These are phyloP conservation scores for Drosophila carrolli DNA, from an alignment of 1,140 invertebrate species.

Conservation along the genomic window DNA sequence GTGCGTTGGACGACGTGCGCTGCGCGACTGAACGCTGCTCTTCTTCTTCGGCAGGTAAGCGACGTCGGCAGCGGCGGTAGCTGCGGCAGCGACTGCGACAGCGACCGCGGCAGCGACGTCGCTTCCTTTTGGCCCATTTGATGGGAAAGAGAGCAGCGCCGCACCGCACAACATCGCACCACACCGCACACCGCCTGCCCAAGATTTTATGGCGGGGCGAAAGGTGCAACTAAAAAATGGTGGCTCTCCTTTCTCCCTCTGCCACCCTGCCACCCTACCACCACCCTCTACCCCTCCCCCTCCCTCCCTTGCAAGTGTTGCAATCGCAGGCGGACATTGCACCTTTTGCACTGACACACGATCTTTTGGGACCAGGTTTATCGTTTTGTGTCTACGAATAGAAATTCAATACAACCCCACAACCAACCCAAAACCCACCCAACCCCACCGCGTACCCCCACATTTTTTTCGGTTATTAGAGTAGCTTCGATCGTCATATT, in stretches of 20 bases:
- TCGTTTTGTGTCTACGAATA: constrained; percentile 79
- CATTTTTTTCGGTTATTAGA: constrained; percentile 48
- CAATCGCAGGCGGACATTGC: constrained; percentile 76
- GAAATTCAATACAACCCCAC: constrained; percentile 66
- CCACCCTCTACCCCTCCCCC: constrained; percentile 3
- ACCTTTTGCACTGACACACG: constrained; percentile 75
- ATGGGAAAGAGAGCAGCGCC: constrained; percentile 21
- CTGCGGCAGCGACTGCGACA: constrained; percentile 16
- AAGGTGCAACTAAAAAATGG: constrained; percentile 62
- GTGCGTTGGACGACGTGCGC: constrained; percentile 52
- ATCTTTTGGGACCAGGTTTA: constrained; percentile 68
- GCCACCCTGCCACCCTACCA: constrained; percentile 1
- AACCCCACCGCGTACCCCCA: not conserved
- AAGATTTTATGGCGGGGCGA: constrained; percentile 60
- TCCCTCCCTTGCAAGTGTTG: constrained; percentile 37
- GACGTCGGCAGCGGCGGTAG: constrained; percentile 18
- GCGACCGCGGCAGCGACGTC: constrained; percentile 27
- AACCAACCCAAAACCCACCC: not conserved
- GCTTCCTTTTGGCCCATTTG: constrained; percentile 66
- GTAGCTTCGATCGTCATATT: constrained; percentile 55
- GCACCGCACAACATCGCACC: not conserved
- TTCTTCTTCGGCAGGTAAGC: constrained; percentile 47
- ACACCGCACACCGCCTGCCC: not conserved
- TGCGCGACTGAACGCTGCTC: constrained; percentile 51
- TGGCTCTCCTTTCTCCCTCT: constrained; percentile 15